Percentiles rank a stretch among this genome's conserved stretches.
Conservation (phyloP, 2,797 vertebrate genomes). For the Tokudaia tokunoshimensis region DNA sequence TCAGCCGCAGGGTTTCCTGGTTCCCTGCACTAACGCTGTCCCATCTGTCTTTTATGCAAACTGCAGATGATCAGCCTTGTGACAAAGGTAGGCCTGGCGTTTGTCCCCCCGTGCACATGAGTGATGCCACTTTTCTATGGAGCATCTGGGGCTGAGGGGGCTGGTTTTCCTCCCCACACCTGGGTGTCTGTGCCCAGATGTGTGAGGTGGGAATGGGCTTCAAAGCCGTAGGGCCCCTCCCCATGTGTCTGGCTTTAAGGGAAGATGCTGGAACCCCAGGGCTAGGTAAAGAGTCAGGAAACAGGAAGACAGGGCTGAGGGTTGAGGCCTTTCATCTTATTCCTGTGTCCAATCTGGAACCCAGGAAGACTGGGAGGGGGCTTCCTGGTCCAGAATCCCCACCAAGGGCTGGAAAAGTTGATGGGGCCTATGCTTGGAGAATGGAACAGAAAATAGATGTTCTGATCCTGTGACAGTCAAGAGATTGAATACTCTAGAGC, state of each 20-base stretch:
- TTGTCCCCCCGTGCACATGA: neutral
- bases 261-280: neutral
- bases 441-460: neutral
- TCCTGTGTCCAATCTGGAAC: neutral
- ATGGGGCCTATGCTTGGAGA: neutral
- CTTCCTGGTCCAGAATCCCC: neutral
- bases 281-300: neutral
- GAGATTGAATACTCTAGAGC: neutral
- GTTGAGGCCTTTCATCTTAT: neutral
- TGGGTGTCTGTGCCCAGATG: conserved; percentile 74
- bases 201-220: neutral
- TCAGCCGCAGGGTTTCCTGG: conserved; percentile 61
- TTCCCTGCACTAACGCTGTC: conserved; percentile 82
- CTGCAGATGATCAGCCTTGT: conserved; percentile 94
- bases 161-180: neutral
- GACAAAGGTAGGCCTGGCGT: conserved; percentile 93
- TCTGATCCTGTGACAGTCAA: neutral
- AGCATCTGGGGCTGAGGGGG: neutral
- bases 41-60: conserved; percentile 92
- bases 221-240: neutral
- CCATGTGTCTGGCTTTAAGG: neutral
- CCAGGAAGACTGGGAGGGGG: neutral
- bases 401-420: neutral
- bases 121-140: neutral
- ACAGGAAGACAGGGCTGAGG: neutral